Base-by-base conservation (phyloP, 2,113 vertebrate genomes). In the Formicarius rufipectus region DNA sequence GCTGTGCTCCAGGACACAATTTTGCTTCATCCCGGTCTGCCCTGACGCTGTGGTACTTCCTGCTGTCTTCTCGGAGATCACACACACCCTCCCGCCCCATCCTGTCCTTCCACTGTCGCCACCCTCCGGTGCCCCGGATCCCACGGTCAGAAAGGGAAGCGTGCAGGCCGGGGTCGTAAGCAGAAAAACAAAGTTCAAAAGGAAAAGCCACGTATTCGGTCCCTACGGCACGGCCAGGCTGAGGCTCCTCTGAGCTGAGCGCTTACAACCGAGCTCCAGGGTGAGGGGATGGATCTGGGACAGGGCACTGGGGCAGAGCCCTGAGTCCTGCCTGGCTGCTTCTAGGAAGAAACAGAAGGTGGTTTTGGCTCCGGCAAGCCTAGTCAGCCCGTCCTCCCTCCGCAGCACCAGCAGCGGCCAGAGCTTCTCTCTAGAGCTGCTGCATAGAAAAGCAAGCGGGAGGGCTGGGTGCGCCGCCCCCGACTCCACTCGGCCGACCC, bases 81-180 rank as follows among this genome's bases (percentile, higher is more conserved):
- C 37, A 31, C n/a, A 17, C 27, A 12, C 21, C 8, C n/a, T 55
- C 84, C 72, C 7, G 14, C 23, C 22, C 24, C 84, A 42, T 45
- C 75, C 62, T 35, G 64, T 47, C 39, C 24, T 42, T 37, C 10
- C 47, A 9, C 7, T 35, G 19, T 15, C 68, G 27, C 24, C 37
- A 13, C 52, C 11, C 5, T 12, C 18, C 50, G 1, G 1, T 2
- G 42, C 1, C 22, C 23, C 21, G 21, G 21, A 67, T n/a, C 60
- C 81, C 86, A 21, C 53, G 2, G 3, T 14, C 35, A 13, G 25
- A 55, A 42, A 16, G 8, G 1, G 16, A 14, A 63, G 21, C 3
- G 30, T 6, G 30, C 25, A 42, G 24, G 11, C 42, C 31, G 1
- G 62, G 44, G 16, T 12, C 21, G 7, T 14, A 64, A 47, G 11